Evolutionary conservation across 2,113 vertebrate species (phyloP).

Genomic region (Poeciliopsis occidentalis): DNA sequence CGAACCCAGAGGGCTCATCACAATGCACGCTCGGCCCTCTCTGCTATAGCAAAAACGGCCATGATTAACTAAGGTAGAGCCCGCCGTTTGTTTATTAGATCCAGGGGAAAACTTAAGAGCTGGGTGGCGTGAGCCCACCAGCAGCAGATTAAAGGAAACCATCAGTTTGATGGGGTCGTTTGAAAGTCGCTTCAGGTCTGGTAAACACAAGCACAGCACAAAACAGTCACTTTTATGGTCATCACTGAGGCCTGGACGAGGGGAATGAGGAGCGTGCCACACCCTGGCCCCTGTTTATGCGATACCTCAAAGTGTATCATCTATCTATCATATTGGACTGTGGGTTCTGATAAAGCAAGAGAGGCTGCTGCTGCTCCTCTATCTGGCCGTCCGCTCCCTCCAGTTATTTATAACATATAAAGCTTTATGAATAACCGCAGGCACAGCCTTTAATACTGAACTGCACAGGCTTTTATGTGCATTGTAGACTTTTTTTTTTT

Average conservation of each 20-base stretch:
- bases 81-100: constrained; percentile 9
- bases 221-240: not conserved
- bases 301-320: constrained; percentile 57
- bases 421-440: constrained; percentile 76
- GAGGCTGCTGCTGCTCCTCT: constrained; percentile 52
- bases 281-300: constrained; percentile 46
- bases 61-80: constrained; percentile 33
- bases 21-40: constrained; percentile 37
- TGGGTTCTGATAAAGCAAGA: constrained; percentile 49
- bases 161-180: constrained; percentile 19
- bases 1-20: constrained; percentile 33
- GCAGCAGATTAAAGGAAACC: constrained; percentile 11
- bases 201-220: not conserved
- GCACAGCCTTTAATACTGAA: constrained; percentile 49
- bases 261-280: constrained; percentile 39
- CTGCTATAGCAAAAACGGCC: constrained; percentile 19
- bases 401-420: constrained; percentile 73
- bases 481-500: not conserved
- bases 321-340: constrained; percentile 53
- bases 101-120: not conserved
- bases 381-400: constrained; percentile 58
- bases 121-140: not conserved
- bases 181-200: constrained; percentile 4
- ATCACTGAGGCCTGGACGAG: not conserved
- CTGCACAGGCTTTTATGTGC: constrained; percentile 34